A percentile compares a stretch with the other conserved stretches of the same genome.
These are phyloP conservation scores for Heliconius ethilla DNA, from an alignment of 2,888 invertebrate genomes.

Conservation along the genomic window DNA sequence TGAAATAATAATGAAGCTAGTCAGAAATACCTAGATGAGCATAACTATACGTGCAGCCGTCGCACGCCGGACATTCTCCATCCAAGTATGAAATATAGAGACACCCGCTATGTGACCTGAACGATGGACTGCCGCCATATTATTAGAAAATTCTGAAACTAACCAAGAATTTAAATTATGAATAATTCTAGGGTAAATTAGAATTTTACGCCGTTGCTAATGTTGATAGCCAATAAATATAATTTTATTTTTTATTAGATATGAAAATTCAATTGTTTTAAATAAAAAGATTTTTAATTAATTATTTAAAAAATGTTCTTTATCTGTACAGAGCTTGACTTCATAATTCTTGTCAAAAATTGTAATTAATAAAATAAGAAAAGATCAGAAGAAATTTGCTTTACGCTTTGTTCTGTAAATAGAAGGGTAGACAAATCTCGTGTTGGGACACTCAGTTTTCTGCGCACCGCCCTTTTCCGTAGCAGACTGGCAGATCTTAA, in stretches of 20 bases:
- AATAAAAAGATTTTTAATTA: not conserved
- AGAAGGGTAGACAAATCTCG: not conserved
- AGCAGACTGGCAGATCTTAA: no score
- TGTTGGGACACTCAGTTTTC: not conserved
- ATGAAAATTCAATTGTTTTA: not conserved
- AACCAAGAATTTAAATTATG: conserved; percentile 45
- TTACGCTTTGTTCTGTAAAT: not conserved
- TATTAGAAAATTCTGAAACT: conserved; percentile 62
- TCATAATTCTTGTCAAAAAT: not conserved
- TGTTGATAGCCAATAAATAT: not conserved
- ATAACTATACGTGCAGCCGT: conserved; percentile 59
- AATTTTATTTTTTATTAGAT: not conserved
- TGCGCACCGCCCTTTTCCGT: not conserved
- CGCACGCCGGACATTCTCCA: conserved; percentile 64
- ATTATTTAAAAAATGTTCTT: not conserved
- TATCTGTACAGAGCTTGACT: not conserved
- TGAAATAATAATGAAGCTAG: conserved; percentile 71
- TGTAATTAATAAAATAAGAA: not conserved
- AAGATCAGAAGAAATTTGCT: not conserved
- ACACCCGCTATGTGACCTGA: conserved; percentile 56
- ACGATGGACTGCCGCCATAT: conserved; percentile 48
- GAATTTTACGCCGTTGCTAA: conserved; percentile 31
- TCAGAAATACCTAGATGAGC: conserved; percentile 64
- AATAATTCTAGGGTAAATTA: conserved; percentile 42
- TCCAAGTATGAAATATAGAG: conserved; percentile 68